phyloP scores from a whole-genome alignment of 1,140 invertebrate genomes.

The Drosophila gunungcola region DNA sequence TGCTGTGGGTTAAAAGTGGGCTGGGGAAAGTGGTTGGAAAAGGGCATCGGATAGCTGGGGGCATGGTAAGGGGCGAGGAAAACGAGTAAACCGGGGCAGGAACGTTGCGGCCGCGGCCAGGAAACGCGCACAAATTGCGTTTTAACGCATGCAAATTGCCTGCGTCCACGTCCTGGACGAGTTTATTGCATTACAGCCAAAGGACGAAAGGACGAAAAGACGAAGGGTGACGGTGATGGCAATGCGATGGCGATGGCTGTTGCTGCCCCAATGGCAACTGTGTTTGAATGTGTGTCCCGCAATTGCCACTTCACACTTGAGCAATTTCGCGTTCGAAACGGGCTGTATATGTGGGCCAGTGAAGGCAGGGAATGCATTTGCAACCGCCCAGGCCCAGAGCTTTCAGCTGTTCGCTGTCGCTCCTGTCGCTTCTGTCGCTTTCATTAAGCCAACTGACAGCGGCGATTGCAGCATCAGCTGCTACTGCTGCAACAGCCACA shows the following conservation, averaged over 20 bases:
- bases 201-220: neutral
- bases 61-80: neutral
- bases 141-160: slow-evolving; percentile 83
- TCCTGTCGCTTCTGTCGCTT: slow-evolving; percentile 41
- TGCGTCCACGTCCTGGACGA: slow-evolving; percentile 55
- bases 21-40: neutral
- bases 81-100: neutral
- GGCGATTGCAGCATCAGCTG: slow-evolving; percentile 32
- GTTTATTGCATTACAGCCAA: slow-evolving; percentile 70
- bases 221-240: slow-evolving; percentile 1
- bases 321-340: slow-evolving; percentile 23
- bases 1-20: neutral
- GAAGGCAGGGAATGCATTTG: slow-evolving; percentile 5
- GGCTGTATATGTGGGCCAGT: neutral
- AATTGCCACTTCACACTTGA: slow-evolving; percentile 71
- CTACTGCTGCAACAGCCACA: slow-evolving; percentile 10
- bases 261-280: neutral
- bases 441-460: slow-evolving; percentile 71
- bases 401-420: slow-evolving; percentile 1
- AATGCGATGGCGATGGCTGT: neutral
- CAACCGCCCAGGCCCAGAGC: slow-evolving; percentile 21
- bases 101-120: slow-evolving; percentile 57
- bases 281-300: slow-evolving; percentile 32
- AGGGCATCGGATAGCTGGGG: neutral
- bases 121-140: slow-evolving; percentile 81